These are phyloP conservation scores for Temnothorax ravouxi DNA, from an alignment of 2,888 invertebrate genomes.

Conservation along the genomic window DNA sequence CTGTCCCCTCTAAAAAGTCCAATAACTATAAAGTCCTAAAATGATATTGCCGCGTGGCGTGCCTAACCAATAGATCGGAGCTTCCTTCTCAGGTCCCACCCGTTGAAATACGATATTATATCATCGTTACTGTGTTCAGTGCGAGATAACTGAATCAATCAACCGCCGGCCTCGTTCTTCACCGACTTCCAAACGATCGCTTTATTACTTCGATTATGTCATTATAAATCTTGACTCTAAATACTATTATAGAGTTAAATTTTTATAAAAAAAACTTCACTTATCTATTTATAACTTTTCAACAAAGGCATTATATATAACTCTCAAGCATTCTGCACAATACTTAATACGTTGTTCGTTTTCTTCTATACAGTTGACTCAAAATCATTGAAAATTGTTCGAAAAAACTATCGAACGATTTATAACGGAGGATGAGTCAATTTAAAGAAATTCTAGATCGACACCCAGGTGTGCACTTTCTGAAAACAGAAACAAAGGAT, in stretches of 20 bases:
- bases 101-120: constrained; percentile 29
- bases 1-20: constrained; percentile 28
- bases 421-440: neutral
- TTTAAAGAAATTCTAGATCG: constrained; percentile 4
- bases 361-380: neutral
- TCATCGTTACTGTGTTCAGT: neutral
- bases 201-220: neutral
- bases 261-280: neutral
- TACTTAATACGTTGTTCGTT: neutral
- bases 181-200: neutral
- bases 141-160: neutral
- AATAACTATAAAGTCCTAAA: constrained; percentile 65
- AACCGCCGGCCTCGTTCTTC: neutral
- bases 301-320: neutral
- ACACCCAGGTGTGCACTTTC: neutral
- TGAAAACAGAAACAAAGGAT: constrained; percentile 3
- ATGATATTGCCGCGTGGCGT: constrained; percentile 56
- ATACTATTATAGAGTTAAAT: neutral
- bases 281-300: neutral
- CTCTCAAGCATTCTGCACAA: neutral
- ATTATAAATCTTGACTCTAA: neutral
- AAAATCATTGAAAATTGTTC: neutral
- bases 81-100: constrained; percentile 60
- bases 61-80: constrained; percentile 67
- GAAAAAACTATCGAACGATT: neutral